These are phyloP conservation scores for Mimumesa dahlbomi DNA, from an alignment of 2,888 invertebrate species.

Conservation along the genomic window DNA sequence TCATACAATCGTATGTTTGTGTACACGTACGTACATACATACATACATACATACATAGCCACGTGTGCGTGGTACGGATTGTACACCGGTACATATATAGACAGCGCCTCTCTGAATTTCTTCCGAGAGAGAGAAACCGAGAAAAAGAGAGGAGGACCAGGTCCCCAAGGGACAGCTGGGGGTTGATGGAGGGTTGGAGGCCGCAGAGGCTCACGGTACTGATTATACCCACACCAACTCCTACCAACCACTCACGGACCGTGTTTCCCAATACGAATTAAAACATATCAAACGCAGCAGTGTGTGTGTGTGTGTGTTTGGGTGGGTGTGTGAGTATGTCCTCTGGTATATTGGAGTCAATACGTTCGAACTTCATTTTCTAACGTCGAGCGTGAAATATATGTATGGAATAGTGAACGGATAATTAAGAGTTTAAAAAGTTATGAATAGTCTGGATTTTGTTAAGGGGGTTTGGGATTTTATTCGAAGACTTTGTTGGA, in stretches of 20 bases:
- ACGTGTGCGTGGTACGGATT: too few species aligned
- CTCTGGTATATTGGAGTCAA: constrained; percentile 36
- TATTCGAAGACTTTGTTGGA: not conserved
- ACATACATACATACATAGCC: not conserved
- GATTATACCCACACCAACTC: constrained; percentile 63
- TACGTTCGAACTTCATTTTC: constrained; percentile 42
- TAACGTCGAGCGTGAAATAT: constrained; percentile 22
- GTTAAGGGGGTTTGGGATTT: too few species aligned
- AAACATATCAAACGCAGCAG: constrained; percentile 65
- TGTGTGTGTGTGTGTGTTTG: not conserved
- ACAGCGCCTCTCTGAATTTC: constrained; percentile 38
- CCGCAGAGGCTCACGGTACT: constrained; percentile 58
- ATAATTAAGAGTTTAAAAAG: too few species aligned
- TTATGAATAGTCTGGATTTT: too few species aligned
- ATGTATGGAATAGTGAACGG: not conserved
- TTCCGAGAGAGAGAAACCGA: constrained; percentile 39
- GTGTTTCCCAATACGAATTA: constrained; percentile 69
- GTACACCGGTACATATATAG: not conserved
- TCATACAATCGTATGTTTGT: constrained; percentile 1
- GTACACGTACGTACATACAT: not conserved
- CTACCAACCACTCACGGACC: constrained; percentile 37
- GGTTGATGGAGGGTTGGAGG: constrained; percentile 43
- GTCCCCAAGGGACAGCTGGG: constrained; percentile 45
- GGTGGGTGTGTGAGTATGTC: not conserved
- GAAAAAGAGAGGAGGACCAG: constrained; percentile 39